phyloP scores from a whole-genome alignment of 1,140 invertebrate species.

The Papilio aristodemus region DNA sequence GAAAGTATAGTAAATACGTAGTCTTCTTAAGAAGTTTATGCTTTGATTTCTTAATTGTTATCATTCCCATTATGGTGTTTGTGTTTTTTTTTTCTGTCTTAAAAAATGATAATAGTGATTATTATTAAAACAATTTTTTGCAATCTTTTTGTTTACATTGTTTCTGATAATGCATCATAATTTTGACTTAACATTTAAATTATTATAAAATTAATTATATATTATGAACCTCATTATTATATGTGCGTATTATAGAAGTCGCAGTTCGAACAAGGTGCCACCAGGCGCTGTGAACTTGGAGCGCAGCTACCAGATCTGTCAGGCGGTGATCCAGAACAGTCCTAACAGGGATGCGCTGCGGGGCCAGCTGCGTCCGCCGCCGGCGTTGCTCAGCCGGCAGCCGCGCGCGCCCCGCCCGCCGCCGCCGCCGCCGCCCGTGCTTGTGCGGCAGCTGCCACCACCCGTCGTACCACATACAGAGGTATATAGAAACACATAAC shows the following conservation, averaged over 20 bases:
- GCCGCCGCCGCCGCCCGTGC: constrained; percentile 68
- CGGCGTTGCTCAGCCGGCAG: constrained; percentile 83
- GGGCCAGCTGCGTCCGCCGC: constrained; percentile 90
- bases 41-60: too few species aligned
- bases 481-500: too few species aligned
- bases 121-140: too few species aligned
- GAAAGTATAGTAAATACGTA: neutral
- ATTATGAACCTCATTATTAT: too few species aligned
- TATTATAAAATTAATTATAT: too few species aligned
- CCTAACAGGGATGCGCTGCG: constrained; percentile 93
- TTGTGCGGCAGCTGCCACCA: constrained; percentile 83
- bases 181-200: too few species aligned
- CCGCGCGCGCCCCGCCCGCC: constrained; percentile 53
- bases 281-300: constrained; percentile 95
- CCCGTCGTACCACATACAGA: constrained; percentile 80
- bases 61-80: too few species aligned
- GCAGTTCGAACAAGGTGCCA: constrained; percentile 85
- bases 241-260: constrained; percentile 55
- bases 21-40: too few species aligned
- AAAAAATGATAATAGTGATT: too few species aligned
- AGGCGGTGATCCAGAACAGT: constrained; percentile 95
- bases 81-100: too few species aligned
- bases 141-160: too few species aligned
- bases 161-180: too few species aligned
- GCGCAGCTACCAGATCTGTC: constrained; percentile 97